Conservation (phyloP, 2,797 vertebrate genomes). For the Diglossa cyanea region DNA sequence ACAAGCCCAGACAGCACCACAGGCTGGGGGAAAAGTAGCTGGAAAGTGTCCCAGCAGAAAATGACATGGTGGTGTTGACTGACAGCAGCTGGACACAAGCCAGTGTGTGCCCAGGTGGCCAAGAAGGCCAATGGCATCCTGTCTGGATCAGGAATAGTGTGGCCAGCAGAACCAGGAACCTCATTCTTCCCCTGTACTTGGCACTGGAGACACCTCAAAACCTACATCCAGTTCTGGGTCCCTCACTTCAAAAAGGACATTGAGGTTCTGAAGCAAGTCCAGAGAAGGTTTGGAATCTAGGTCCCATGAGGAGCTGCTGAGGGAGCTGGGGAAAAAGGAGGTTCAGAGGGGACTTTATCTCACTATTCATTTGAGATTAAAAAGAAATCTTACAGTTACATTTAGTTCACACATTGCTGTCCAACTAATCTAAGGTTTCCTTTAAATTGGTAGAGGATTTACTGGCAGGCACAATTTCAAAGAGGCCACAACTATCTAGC, state of each 20-base stretch:
- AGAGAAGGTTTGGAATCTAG: background rate
- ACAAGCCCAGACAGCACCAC: background rate
- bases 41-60: background rate
- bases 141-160: background rate
- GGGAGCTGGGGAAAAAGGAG: background rate
- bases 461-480: background rate
- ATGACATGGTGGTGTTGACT: background rate
- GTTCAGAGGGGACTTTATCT: background rate
- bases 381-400: background rate
- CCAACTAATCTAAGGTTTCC: background rate
- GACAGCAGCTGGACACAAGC: background rate
- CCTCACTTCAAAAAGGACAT: background rate
- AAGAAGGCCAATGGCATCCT: background rate
- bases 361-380: background rate
- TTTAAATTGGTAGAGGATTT: background rate
- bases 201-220: background rate
- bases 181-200: background rate
- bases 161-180: background rate
- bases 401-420: background rate
- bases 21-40: background rate
- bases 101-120: background rate
- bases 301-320: background rate
- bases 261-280: background rate
- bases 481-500: background rate
- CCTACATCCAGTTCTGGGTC: background rate